Evolutionary conservation across 2,113 vertebrate genomes (phyloP).

Genomic region (Pelmatolapia mariae): DNA sequence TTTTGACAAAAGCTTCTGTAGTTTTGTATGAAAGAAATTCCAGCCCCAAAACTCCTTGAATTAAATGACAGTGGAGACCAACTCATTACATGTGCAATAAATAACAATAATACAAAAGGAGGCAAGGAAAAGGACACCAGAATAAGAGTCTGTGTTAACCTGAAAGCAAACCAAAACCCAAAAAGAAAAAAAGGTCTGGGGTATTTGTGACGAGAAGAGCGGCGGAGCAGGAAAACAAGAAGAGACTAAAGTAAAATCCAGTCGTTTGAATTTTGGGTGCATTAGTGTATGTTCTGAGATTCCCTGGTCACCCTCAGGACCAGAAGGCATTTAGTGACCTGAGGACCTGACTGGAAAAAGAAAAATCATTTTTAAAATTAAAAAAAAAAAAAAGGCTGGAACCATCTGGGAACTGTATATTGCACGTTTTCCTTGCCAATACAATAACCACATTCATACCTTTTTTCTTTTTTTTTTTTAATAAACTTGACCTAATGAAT

Average conservation of each 20-base stretch:
- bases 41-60: constrained; percentile 57
- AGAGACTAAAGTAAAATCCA: constrained; percentile 37
- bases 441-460: not conserved
- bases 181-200: not conserved
- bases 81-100: constrained; percentile 73
- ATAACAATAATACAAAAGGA: constrained; percentile 70
- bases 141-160: constrained; percentile 52
- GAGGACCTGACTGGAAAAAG: constrained; percentile 62
- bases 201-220: not conserved
- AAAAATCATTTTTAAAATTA: not conserved
- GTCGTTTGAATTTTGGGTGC: constrained; percentile 41
- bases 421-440: constrained; percentile 59
- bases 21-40: constrained; percentile 69
- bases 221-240: not conserved
- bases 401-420: constrained; percentile 68
- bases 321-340: constrained; percentile 69
- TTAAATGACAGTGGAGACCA: constrained; percentile 64
- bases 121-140: constrained; percentile 52
- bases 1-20: constrained; percentile 74
- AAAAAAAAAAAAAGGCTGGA: constrained; percentile 27
- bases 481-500: not conserved
- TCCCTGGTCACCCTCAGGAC: constrained; percentile 61
- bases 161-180: not conserved
- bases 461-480: not conserved
- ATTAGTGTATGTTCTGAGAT: constrained; percentile 68